Evolutionary conservation across 2,797 vertebrate genomes (phyloP).

Genomic region (Tamandua tetradactyla): DNA sequence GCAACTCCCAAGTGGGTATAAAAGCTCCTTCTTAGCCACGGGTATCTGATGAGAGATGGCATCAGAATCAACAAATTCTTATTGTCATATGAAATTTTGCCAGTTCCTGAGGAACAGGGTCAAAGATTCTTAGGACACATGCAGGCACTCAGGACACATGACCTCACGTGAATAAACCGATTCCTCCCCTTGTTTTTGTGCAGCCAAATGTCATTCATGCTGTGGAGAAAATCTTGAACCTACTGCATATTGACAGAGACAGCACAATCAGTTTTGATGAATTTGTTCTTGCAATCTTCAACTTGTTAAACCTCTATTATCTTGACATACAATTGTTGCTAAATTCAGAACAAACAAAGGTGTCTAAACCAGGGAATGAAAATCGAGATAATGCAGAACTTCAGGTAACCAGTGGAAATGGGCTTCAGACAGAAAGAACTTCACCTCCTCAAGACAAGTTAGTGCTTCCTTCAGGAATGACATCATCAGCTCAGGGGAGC

Average conservation of each 20-base stretch:
- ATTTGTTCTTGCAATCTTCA: slow-evolving; percentile 70
- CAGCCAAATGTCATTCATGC: slow-evolving; percentile 55
- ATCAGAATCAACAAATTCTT: slow-evolving; percentile 3
- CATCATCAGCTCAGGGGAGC: not conserved
- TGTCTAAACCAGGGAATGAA: slow-evolving; percentile 12
- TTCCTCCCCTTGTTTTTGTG: slow-evolving; percentile 46
- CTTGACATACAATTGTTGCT: slow-evolving; percentile 27
- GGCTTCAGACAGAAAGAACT: not conserved
- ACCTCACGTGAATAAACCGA: not conserved
- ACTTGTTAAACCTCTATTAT: slow-evolving; percentile 50
- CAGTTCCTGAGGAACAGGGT: not conserved
- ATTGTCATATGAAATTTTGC: not conserved
- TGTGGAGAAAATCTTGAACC: slow-evolving; percentile 61
- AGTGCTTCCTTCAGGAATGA: not conserved
- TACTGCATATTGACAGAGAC: slow-evolving; percentile 40
- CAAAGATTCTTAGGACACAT: not conserved
- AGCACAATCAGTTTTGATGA: slow-evolving; percentile 62
- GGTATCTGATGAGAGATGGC: not conserved
- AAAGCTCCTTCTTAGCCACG: not conserved
- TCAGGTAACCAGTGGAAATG: not conserved
- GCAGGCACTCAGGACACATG: not conserved
- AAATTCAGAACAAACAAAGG: slow-evolving; percentile 28
- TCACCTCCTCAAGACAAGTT: not conserved
- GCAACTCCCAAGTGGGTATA: not conserved
- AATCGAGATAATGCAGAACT: not conserved